Evolutionary conservation across 2,888 invertebrate species (phyloP).

Genomic region (Poecilus cupreus): DNA sequence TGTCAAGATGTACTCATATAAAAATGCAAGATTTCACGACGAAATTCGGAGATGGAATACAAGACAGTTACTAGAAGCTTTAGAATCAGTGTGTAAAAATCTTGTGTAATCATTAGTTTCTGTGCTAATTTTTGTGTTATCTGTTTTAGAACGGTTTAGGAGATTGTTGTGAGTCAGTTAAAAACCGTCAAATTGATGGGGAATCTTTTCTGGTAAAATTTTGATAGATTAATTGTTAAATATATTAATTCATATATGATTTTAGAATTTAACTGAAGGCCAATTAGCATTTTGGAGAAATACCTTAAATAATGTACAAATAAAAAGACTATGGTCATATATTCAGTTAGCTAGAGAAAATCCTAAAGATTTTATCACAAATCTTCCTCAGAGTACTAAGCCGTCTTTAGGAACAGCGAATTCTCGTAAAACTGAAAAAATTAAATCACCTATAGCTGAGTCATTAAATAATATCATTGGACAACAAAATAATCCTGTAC

Average conservation of each 20-base stretch:
- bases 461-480: conserved; percentile 9
- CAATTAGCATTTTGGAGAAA: conserved; percentile 61
- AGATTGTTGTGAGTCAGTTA: conserved; percentile 57
- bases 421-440: not conserved
- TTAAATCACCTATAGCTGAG: conserved; percentile 6
- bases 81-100: conserved; percentile 60
- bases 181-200: conserved; percentile 59
- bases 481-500: conserved; percentile 14
- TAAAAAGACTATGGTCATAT: conserved; percentile 61
- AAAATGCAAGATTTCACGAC: conserved; percentile 35
- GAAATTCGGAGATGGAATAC: conserved; percentile 59
- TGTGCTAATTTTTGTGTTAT: not conserved
- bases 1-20: conserved; percentile 15
- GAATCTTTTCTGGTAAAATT: conserved; percentile 60
- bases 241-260: not conserved
- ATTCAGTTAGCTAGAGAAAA: conserved; percentile 59
- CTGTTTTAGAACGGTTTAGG: conserved; percentile 61
- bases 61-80: conserved; percentile 59
- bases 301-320: conserved; percentile 48
- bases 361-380: conserved; percentile 57
- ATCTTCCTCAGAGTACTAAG: not conserved
- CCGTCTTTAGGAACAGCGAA: not conserved
- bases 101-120: not conserved
- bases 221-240: conserved; percentile 3
- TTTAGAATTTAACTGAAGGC: conserved; percentile 61